These are phyloP conservation scores for Lacanobia wlatinum DNA, from an alignment of 2,888 invertebrate species.

Conservation along the genomic window DNA sequence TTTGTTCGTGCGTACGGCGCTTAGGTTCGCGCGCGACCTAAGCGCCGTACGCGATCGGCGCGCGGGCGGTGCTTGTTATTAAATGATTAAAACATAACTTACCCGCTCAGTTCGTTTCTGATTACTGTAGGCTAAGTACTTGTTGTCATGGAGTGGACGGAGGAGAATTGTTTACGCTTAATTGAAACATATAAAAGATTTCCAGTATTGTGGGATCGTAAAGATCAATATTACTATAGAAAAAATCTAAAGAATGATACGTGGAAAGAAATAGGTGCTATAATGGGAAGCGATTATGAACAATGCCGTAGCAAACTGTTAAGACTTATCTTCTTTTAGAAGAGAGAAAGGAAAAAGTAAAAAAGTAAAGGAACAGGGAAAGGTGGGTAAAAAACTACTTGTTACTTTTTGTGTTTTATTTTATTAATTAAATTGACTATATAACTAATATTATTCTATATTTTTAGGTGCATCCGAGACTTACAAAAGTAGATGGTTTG, in stretches of 20 bases:
- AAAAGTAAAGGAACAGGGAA: constrained; percentile 29
- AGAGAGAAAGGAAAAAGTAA: constrained; percentile 19
- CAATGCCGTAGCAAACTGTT: constrained; percentile 33
- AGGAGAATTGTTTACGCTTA: constrained; percentile 22
- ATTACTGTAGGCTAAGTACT: not conserved
- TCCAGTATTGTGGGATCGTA: constrained; percentile 32
- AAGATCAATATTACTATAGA: constrained; percentile 33
- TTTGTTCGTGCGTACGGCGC: too few relatives aligned
- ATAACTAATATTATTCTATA: constrained; percentile 18
- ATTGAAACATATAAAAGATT: constrained; percentile 26
- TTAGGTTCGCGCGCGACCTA: too few relatives aligned
- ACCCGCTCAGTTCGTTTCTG: too few relatives aligned
- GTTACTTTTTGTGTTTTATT: constrained; percentile 14
- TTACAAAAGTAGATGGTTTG: constrained; percentile 36
- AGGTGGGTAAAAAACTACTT: constrained; percentile 24
- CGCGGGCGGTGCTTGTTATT: too few relatives aligned
- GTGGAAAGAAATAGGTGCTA: constrained; percentile 23
- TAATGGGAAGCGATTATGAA: constrained; percentile 23
- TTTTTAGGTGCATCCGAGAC: constrained; percentile 28
- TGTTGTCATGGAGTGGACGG: constrained; percentile 6
- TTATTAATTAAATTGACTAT: constrained; percentile 21
- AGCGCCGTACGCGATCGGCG: too few relatives aligned
- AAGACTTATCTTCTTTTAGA: constrained; percentile 20
- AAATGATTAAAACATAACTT: too few relatives aligned
- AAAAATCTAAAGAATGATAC: constrained; percentile 31